Evolutionary conservation across 2,888 invertebrate genomes (phyloP), one percentile per base, ranked within the genome.

Genomic region (Augiades crinisus): DNA sequence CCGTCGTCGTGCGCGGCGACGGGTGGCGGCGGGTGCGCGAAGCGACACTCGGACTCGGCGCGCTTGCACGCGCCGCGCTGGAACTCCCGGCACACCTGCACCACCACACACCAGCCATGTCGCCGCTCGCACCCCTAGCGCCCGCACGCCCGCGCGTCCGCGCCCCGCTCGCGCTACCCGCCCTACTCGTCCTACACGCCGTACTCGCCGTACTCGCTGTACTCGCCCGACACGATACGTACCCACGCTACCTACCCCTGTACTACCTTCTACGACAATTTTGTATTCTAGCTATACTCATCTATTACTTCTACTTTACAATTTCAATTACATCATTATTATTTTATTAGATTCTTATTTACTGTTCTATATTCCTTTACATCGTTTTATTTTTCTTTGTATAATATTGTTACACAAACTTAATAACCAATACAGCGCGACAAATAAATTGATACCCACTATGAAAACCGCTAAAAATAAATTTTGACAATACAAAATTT

Each of bases 11-110:
- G 97, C 92, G 97, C 95, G 91, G 95, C 95, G 91, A 98, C 97
- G 92, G 96, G 95, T 92, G 97, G 95, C 92, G 97, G 95, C 92
- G 98, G 98, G 94, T 98, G 98, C 93, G 98, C 98, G 95, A 96
- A 98, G 93, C 98, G 97, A 94, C 98, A 98, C 94, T 98, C 98
- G 90, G 95, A 94, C 93, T 97, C 97, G 90, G 96, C 95, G 91
- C 98, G 96, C 94, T 97, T 96, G 94, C 98, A 98, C 93, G 96
- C 96, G 92, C 98, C 98, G 92, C 98, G 96, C 95, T 96, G 96
- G 95, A 95, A 98, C 94, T 98, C 98, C 92, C 98, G 97, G 95
- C 98, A 96, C 93, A 95, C 95, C 95, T 96, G 95, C 93, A 93
- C 85, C 81, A 81, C 81, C 85, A 83, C 81, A 83, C 80, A 81